phyloP scores from a whole-genome alignment of 2,888 invertebrate genomes.

The Pyrgus malvae region DNA sequence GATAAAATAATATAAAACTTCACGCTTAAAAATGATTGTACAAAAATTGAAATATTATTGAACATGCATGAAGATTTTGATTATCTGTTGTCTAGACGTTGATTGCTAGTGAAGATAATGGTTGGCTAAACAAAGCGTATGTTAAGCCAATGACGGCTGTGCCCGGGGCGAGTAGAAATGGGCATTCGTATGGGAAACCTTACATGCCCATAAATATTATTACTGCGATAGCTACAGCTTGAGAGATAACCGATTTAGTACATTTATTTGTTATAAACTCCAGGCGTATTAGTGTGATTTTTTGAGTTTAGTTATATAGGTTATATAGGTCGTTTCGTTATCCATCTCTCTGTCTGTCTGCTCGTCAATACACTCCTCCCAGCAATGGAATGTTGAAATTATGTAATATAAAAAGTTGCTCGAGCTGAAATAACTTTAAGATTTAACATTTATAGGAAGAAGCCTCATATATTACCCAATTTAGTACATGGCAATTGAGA shows the following conservation, averaged over 20 bases:
- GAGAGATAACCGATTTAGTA: not conserved
- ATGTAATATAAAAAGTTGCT: no score
- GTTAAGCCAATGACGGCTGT: conserved; percentile 60
- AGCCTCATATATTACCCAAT: no score
- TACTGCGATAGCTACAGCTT: conserved; percentile 1
- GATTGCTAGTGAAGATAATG: conserved; percentile 70
- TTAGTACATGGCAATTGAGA: no score
- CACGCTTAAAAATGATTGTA: conserved; percentile 1
- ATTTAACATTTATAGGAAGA: no score
- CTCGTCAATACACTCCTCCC: no score
- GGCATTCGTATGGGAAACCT: conserved; percentile 62
- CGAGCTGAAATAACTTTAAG: no score
- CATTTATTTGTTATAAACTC: not conserved
- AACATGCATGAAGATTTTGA: conserved; percentile 34
- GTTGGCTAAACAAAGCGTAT: conserved; percentile 71
- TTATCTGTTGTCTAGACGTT: conserved; percentile 47
- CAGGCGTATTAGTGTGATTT: no score
- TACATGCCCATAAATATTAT: conserved; percentile 14
- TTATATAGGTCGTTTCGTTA: no score
- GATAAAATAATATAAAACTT: no score
- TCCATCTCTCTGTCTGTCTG: no score
- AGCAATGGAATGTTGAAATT: no score
- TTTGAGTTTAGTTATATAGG: no score
- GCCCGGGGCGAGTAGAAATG: conserved; percentile 55
- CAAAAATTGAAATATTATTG: conserved; percentile 19